phyloP scores from a whole-genome alignment of 2,888 invertebrate species.

The Mycalesis mineus region DNA sequence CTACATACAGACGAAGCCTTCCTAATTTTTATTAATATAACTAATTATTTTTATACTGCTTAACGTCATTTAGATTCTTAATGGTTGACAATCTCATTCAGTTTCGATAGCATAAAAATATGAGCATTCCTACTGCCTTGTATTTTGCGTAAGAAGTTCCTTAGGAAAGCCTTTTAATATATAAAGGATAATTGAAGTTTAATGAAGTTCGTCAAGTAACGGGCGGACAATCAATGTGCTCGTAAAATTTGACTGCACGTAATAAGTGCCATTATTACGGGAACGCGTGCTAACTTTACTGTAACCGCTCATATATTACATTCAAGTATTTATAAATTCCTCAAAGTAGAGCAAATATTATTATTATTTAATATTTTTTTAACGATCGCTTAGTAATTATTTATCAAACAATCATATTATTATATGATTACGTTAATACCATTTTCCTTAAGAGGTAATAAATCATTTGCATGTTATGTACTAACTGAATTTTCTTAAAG shows the following conservation, averaged over 20 bases:
- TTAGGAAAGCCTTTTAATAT: not conserved
- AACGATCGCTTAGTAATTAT: not conserved
- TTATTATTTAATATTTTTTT: not conserved
- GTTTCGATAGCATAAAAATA: not conserved
- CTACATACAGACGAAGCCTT: not conserved
- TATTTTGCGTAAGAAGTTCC: not conserved
- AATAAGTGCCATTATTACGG: constrained; percentile 69
- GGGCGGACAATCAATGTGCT: constrained; percentile 66
- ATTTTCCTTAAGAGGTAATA: no score
- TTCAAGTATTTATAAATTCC: constrained; percentile 1
- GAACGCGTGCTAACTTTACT: constrained; percentile 52
- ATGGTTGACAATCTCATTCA: not conserved
- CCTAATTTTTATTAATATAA: not conserved
- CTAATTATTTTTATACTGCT: not conserved
- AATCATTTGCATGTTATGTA: no score
- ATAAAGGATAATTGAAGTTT: constrained; percentile 31
- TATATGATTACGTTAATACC: no score
- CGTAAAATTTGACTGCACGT: constrained; percentile 76
- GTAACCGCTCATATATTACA: constrained; percentile 47
- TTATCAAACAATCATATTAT: not conserved
- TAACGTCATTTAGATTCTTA: not conserved
- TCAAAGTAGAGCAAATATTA: not conserved
- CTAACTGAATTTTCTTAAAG: no score
- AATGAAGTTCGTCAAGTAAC: constrained; percentile 61
- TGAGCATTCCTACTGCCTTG: not conserved